A percentile compares a stretch with the other conserved stretches of the same genome.
These are phyloP conservation scores for Ctenosaura bakeri DNA, from an alignment of 2,797 vertebrate genomes.

Conservation along the genomic window DNA sequence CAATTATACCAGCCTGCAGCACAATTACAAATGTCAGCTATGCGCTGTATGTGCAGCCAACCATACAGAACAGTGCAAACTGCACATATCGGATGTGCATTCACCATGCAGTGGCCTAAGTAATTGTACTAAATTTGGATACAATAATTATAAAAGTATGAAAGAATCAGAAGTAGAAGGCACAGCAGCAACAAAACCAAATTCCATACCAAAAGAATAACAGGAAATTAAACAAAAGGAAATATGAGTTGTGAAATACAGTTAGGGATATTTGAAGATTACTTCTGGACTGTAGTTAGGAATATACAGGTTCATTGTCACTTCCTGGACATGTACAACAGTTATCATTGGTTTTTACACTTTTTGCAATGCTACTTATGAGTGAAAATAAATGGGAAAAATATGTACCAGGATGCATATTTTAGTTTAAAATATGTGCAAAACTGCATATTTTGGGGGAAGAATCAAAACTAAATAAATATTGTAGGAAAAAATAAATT, in stretches of 20 bases:
- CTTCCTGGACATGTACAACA: neutral
- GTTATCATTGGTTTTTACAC: neutral
- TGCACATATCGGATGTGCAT: neutral
- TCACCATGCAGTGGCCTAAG: neutral
- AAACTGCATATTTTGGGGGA: neutral
- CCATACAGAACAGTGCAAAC: neutral
- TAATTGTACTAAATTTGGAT: neutral
- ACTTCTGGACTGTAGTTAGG: neutral
- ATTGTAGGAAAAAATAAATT: neutral
- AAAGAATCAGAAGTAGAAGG: too few species aligned
- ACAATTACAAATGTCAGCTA: constrained; percentile 7
- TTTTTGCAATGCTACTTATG: neutral
- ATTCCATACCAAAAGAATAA: neutral
- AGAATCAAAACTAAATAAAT: too few species aligned
- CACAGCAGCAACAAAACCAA: neutral
- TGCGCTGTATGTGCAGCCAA: neutral
- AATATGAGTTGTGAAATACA: neutral
- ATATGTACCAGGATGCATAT: too few species aligned
- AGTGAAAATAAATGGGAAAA: too few species aligned
- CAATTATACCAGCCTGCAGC: constrained; percentile 17
- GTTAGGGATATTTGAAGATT: neutral
- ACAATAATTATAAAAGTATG: too few species aligned
- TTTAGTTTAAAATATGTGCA: neutral
- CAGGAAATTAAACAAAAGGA: neutral
- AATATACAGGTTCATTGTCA: neutral